Percentiles rank a stretch among this genome's conserved stretches.
phyloP scores from a whole-genome alignment of 2,113 vertebrate genomes.

The Ellobius talpinus region DNA sequence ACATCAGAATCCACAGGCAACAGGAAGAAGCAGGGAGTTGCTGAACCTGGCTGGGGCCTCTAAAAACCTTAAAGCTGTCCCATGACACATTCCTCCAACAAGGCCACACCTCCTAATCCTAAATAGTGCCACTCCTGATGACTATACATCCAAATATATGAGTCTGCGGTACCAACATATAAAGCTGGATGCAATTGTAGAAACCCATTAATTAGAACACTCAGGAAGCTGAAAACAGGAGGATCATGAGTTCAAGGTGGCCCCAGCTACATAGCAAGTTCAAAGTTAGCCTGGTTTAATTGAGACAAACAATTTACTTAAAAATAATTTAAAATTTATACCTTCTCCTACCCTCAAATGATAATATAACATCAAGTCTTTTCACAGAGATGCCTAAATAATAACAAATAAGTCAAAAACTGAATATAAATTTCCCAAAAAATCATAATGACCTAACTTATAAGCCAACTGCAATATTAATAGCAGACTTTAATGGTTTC shows the following conservation, averaged over 20 bases:
- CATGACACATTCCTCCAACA: not conserved
- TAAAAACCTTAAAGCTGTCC: not conserved
- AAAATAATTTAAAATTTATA: conserved; percentile 18
- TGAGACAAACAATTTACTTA: conserved; percentile 44
- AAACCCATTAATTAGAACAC: not conserved
- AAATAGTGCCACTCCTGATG: not conserved
- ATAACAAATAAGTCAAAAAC: conserved; percentile 43
- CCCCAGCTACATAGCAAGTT: not conserved
- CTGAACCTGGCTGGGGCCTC: not conserved
- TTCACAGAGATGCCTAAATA: not conserved
- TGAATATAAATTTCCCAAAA: not conserved
- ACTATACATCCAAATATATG: not conserved
- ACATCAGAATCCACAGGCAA: not conserved
- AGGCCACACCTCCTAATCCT: not conserved
- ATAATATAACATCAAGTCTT: conserved; percentile 28
- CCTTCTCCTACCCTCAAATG: not conserved
- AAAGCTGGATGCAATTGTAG: not conserved
- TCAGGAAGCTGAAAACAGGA: not conserved
- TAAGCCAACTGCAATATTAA: not conserved
- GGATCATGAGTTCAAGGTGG: not conserved
- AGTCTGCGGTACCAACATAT: not conserved
- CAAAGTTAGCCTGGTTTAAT: not conserved
- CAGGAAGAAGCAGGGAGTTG: not conserved
- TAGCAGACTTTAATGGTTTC: not conserved
- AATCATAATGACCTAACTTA: conserved; percentile 28